Evolutionary conservation across 2,888 invertebrate genomes (phyloP), one percentile per base, ranked within the genome.

Genomic region (Synergus umbraculus): DNA sequence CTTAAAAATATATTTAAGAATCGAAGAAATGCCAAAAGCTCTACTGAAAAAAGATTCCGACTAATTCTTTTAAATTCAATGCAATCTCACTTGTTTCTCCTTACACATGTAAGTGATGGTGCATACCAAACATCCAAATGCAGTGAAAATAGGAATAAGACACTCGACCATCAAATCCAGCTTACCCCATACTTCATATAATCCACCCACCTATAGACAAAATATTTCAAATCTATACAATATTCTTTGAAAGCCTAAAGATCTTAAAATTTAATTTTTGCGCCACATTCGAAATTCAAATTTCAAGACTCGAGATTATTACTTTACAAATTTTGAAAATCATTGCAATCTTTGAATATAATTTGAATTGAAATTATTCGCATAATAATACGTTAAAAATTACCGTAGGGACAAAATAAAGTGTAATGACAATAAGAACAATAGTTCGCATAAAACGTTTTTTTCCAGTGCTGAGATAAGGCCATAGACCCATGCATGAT

Each of bases 151-250:
- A 9, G 69, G 69, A 37, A 73, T 73, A 54, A 73, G 29, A 54
- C 69, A 49, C n/a, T 73, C 69, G 29, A 73, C 69, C 49, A 73
- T 37, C 49, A 73, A 73, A 54, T 73, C 69, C 49, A 76, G 37
- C 37, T 43, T 63, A 54, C 76, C 76, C 76, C 64, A 64, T 43
- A 76, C 60, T 60, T 76, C 44, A 43, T 41, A 76, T 46, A 60
- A 43, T 22, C 64, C 63, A 37, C 43, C 63, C n/a, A 60, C n/a
- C 76, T 76, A n/a, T 3, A 29, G 29, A 29, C 3, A n/a, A 76
- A 43, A 58, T 58, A 29, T 58, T 22, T 10, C 3, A 60, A 29
- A n/a, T n/a, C 15, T 18, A 43, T 0, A 43, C n/a, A n/a, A n/a
- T n/a, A 18, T 66, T 66, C n/a, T 9, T 15, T 43, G 2, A 18